phyloP scores from a whole-genome alignment of 2,888 invertebrate genomes.

The Tachina fera region DNA sequence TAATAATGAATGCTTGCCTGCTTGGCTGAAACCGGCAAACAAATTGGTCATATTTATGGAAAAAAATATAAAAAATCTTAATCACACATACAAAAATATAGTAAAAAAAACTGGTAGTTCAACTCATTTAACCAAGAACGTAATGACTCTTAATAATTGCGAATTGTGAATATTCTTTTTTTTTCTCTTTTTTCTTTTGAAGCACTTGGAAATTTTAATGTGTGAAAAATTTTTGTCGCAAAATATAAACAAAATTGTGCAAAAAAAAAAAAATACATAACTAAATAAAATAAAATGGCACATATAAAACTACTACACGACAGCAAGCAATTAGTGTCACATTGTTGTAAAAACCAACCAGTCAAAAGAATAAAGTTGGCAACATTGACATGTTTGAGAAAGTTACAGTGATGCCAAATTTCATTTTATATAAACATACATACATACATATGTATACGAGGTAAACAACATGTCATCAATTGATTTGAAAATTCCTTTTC shows the following conservation, averaged over 20 bases:
- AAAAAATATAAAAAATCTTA: slow-evolving; percentile 15
- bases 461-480: too few species aligned
- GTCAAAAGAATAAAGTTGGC: not conserved
- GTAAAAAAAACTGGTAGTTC: slow-evolving; percentile 63
- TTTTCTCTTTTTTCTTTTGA: too few species aligned
- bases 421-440: too few species aligned
- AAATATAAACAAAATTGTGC: slow-evolving; percentile 2
- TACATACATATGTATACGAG: too few species aligned
- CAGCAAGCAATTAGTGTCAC: not conserved
- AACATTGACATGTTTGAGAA: too few species aligned
- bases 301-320: not conserved
- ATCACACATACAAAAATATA: slow-evolving; percentile 16
- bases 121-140: slow-evolving; percentile 61
- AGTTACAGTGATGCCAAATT: too few species aligned
- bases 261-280: not conserved
- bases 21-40: slow-evolving; percentile 55
- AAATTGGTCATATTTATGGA: slow-evolving; percentile 60
- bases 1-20: slow-evolving; percentile 13
- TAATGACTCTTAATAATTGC: slow-evolving; percentile 52
- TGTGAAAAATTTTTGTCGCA: slow-evolving; percentile 36
- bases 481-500: too few species aligned
- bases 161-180: slow-evolving; percentile 18
- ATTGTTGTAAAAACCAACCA: not conserved
- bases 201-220: slow-evolving; percentile 47
- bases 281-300: not conserved